Percentiles rank a stretch among this genome's conserved stretches.
Conservation (phyloP, 2,888 invertebrate genomes). For the Leistus spinibarbis region DNA sequence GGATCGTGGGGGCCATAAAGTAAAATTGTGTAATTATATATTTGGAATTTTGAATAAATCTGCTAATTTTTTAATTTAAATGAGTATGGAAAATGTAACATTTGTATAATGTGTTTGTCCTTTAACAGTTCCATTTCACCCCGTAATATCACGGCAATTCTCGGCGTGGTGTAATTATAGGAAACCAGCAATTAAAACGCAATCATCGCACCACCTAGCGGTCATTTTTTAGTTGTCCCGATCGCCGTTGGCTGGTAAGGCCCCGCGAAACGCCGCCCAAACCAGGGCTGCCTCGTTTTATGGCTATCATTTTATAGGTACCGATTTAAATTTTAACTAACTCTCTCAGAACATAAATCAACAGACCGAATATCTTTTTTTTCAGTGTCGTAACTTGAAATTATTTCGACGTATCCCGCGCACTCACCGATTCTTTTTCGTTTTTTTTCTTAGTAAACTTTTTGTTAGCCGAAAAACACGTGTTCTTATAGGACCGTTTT, state of each 20-base stretch:
- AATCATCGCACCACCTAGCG: not conserved
- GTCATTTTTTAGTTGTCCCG: not conserved
- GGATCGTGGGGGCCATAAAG: too few species aligned
- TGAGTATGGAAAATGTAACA: too few species aligned
- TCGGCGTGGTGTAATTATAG: not conserved
- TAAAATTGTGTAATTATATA: too few species aligned
- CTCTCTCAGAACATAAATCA: slow-evolving; percentile 49
- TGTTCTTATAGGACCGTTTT: not conserved
- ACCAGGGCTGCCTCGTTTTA: slow-evolving; percentile 28
- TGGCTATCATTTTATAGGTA: slow-evolving; percentile 54
- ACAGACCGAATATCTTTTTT: not conserved
- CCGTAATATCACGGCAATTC: not conserved
- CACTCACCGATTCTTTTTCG: not conserved
- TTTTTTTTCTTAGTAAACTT: not conserved
- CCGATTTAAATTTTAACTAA: slow-evolving; percentile 56
- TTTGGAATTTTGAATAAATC: too few species aligned
- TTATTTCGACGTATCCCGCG: not conserved
- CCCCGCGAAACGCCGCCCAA: not conserved
- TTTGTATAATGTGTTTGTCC: too few species aligned
- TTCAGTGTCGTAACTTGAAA: not conserved
- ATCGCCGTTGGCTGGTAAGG: not conserved
- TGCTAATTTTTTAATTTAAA: too few species aligned
- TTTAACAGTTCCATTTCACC: not conserved
- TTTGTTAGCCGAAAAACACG: not conserved
- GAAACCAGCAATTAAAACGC: not conserved